Evolutionary conservation across 2,113 vertebrate genomes (phyloP), one percentile per base, ranked within the genome.

Genomic region (Mus pahari): DNA sequence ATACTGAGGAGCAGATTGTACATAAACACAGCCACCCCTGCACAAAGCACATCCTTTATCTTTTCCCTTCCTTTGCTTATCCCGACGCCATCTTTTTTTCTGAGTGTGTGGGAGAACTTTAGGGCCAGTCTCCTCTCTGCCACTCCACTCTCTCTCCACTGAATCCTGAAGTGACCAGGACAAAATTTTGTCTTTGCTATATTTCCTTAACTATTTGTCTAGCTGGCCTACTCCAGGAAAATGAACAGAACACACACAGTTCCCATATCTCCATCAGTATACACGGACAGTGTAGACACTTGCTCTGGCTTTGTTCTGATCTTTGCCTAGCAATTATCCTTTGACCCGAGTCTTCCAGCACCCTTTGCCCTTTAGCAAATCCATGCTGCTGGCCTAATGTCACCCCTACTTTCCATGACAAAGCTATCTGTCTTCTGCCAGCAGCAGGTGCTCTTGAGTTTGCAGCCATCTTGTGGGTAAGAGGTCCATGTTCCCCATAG

Each of bases 261-360:
- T 42, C 39, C 24, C 20, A 12, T 6, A 2, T 2, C 14, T 33
- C 26, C 14, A 19, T 11, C 39, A 42, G 55, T 60, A 7, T 13
- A 3, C 13, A n/a, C 71, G 0, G 0, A 42, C 62, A n/a, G 2
- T 4, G 73, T 4, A 36, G 28, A 70, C 22, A 39, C 13, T 4
- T 12, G 11, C 14, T 22, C 45, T 31, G 13, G 31, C 24, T 62
- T 50, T 50, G n/a, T 83, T 60, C 28, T 17, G 4, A 5, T 50
- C n/a, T 83, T 87, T 79, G 78, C 66, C 70, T 75, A 53, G 45
- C 45, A 39, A 45, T 16, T n/a, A 42, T 24, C 75, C 87, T 68
- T 19, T 28, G 48, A 73, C 39, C 1, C 0, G 20, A 36, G 74
- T 12, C 42, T 75, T 78, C 55, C 10, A 9, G 36, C 9, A 58